Base-by-base conservation (phyloP, 2,888 invertebrate species). In the Eupithecia dodoneata region DNA sequence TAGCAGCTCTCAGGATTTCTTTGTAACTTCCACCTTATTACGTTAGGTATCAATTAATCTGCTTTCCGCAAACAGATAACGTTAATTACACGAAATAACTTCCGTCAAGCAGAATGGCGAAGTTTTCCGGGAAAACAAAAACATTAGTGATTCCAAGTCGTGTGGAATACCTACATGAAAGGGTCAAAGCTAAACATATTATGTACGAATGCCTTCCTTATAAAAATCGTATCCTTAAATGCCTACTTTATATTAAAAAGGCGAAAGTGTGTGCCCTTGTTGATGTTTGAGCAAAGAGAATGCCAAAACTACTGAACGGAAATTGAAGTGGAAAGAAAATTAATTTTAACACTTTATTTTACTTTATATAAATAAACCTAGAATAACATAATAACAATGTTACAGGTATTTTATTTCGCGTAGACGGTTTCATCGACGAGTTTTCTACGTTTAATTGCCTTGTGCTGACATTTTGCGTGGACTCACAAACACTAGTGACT, bases 111-210 rank as follows among this genome's bases (percentile, higher is more conserved):
- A 42, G 30, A 30, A 75, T 71, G 73, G 76, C 75, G 66, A 77
- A 78, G 65, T 78, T 76, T 65, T 70, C 49, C 66, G 71, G 66
- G 59, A 77, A 67, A 76, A 81, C 78, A 79, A 81, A 80, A 78
- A 80, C 75, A 79, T 76, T 72, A 73, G 72, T 73, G 74, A 76
- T 73, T 73, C 55, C 18, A 59, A n/a, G 55, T 67, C 59, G 7
- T 65, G 63, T 63, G 63, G 63, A 18, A 10, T 55, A 63, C 63
- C 4, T 10, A 59, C 59, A 12, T 30, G 63, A 30, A 10, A 9
- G 6, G 18, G n/a, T 9, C 55, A 59, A 59, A 59, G 55, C n/a
- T n/a, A 3, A 9, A 55, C n/a, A 55, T 55, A 52, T 9, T 55
- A 52, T 9, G 15, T 52, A 52, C 52, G 9, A 52, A 55, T 15